Conservation (phyloP, 2,888 invertebrate genomes). For the Papilio elwesi region DNA sequence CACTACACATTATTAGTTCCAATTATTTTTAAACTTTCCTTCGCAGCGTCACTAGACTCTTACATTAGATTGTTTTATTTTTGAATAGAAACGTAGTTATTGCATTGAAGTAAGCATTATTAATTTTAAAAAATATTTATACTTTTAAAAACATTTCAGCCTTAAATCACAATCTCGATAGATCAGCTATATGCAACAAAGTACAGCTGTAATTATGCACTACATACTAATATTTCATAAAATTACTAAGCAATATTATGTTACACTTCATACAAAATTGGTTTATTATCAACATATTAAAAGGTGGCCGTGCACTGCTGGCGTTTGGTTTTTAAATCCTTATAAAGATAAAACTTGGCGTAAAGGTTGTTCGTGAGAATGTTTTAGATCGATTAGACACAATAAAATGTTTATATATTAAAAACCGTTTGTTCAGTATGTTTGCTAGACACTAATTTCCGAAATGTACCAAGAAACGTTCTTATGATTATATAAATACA, state of each 20-base stretch:
- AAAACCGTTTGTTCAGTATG: too few species aligned
- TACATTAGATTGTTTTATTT: not conserved
- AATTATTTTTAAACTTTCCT: not conserved
- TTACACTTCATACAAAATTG: slow-evolving; percentile 11
- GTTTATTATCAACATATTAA: not conserved
- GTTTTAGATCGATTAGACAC: not conserved
- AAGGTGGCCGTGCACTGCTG: not conserved
- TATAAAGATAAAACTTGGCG: not conserved
- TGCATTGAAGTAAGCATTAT: not conserved
- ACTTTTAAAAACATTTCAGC: not conserved
- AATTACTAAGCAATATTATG: slow-evolving; percentile 5
- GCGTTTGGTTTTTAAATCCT: too few species aligned
- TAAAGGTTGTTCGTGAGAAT: not conserved
- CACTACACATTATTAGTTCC: not conserved
- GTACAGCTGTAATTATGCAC: not conserved
- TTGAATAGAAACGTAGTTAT: not conserved
- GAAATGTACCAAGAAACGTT: too few species aligned
- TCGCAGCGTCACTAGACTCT: not conserved
- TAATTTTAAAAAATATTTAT: not conserved
- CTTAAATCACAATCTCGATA: slow-evolving; percentile 11
- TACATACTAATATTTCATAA: not conserved
- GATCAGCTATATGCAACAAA: not conserved
- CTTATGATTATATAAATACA: too few species aligned
- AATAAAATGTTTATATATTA: not conserved
- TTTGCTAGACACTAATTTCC: too few species aligned